Evolutionary conservation across 2,888 invertebrate species (phyloP), one percentile per base, ranked within the genome.

Genomic region (Anagyrus pseudococci): DNA sequence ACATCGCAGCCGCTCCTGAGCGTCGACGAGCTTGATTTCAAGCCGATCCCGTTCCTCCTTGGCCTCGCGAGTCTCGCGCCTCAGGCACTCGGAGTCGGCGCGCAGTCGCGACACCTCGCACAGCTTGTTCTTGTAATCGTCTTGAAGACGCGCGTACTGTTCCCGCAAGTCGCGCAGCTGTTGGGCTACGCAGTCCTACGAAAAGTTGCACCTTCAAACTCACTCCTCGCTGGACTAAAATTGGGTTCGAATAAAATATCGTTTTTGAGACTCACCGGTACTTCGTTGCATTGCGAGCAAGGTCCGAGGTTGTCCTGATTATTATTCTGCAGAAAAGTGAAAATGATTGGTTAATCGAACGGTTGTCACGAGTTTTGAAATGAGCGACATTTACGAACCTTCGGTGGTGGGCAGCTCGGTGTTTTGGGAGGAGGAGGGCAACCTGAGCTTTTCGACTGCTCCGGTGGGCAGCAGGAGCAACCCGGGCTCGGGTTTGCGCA

Each of bases 91-190:
- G 13, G 82, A 79, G 44, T 86, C 85, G 0, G 84, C 79, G 63
- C 85, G 74, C 29, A 86, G 73, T 50, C 82, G 80, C 1, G 84
- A 83, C 58, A 89, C 88, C 83, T 90, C 90, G 7, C 85, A 84
- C 13, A 89, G 81, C 83, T 90, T 90, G 1, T 83, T 84, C 70
- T 88, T 89, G 74, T 87, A 89, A 72, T 86, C 88, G 69, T 89
- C 88, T 76, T 89, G 88, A 0, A 88, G 84, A 62, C 86, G 83
- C 10, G 82, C 82, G 61, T 89, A 85, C 72, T 88, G 86, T 64
- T 88, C 85, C 10, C 66, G 60, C 2, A 71, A 60, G 7, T 70
- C 68, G 25, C 84, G 82, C 3, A 87, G 82, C 78, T 88, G 86
- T 68, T 81, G 84, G 68, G 87, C 87, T 20, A 74, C 73, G 67